Evolutionary conservation across 1,140 invertebrate genomes (phyloP).

Genomic region (Leptestheria dahalacensis): DNA sequence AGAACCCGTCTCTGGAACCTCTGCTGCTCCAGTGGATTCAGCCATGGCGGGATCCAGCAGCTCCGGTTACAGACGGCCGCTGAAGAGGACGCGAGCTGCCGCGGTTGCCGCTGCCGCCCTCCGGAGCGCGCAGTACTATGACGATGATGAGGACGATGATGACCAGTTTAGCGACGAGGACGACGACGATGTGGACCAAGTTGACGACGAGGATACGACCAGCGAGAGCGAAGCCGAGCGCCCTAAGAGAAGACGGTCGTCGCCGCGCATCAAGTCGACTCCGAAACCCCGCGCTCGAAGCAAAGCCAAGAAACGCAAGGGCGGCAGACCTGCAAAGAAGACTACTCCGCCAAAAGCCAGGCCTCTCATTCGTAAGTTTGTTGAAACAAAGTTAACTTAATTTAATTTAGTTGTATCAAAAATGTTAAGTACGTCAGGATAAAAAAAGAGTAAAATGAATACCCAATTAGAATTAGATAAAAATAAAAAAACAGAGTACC

Average conservation of each 20-base stretch:
- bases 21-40: background rate
- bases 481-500: too few relatives aligned
- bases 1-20: background rate
- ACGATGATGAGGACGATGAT: slow-evolving; percentile 24
- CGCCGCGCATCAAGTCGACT: background rate
- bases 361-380: background rate
- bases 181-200: background rate
- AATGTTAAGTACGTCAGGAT: too few relatives aligned
- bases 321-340: background rate
- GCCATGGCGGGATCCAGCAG: background rate
- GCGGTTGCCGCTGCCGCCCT: slow-evolving; percentile 1
- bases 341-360: background rate
- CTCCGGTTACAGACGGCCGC: background rate
- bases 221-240: slow-evolving; percentile 8
- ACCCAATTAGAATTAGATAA: too few relatives aligned
- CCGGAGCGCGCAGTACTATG: background rate
- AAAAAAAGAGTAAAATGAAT: too few relatives aligned
- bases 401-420: too few relatives aligned
- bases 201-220: background rate
- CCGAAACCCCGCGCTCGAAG: background rate
- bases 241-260: background rate
- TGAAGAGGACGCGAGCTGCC: slow-evolving; percentile 2
- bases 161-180: slow-evolving; percentile 5
- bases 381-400: too few relatives aligned
- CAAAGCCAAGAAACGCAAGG: background rate